Percentiles rank a stretch among this genome's conserved stretches.
phyloP scores from a whole-genome alignment of 2,113 vertebrate genomes.

The Pomatostomus ruficeps region DNA sequence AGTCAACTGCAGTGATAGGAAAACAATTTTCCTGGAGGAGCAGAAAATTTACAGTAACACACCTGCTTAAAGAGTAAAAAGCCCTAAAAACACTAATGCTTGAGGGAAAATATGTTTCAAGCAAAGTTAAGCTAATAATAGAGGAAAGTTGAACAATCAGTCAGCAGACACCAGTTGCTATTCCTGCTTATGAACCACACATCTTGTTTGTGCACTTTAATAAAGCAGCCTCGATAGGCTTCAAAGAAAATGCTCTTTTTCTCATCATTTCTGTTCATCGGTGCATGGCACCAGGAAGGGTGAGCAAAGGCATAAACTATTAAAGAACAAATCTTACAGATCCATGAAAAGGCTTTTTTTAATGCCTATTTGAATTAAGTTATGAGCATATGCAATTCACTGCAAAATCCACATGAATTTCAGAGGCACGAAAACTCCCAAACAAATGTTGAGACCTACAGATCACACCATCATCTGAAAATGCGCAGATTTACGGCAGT shows the following conservation, averaged over 20 bases:
- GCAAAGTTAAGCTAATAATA: neutral
- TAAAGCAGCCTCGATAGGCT: neutral
- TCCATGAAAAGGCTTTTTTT: neutral
- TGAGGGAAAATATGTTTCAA: neutral
- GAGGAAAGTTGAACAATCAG: neutral
- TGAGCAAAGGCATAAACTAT: neutral
- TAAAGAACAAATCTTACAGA: neutral
- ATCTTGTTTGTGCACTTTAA: neutral
- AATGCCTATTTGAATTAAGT: neutral
- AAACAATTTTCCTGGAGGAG: neutral
- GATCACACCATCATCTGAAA: neutral
- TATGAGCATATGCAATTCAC: neutral
- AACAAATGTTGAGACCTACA: neutral
- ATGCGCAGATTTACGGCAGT: neutral
- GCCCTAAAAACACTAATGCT: neutral
- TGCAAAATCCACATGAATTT: neutral
- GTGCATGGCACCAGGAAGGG: rapidly evolving
- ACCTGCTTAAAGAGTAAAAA: neutral
- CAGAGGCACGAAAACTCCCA: neutral
- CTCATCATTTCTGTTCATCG: neutral
- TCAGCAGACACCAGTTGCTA: neutral
- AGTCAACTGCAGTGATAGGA: neutral
- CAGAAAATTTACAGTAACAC: neutral
- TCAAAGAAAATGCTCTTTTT: neutral
- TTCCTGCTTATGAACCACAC: neutral